Percentiles rank a stretch among this genome's conserved stretches.
Conservation (phyloP, 2,797 vertebrate species). For the Decapterus maruadsi region DNA sequence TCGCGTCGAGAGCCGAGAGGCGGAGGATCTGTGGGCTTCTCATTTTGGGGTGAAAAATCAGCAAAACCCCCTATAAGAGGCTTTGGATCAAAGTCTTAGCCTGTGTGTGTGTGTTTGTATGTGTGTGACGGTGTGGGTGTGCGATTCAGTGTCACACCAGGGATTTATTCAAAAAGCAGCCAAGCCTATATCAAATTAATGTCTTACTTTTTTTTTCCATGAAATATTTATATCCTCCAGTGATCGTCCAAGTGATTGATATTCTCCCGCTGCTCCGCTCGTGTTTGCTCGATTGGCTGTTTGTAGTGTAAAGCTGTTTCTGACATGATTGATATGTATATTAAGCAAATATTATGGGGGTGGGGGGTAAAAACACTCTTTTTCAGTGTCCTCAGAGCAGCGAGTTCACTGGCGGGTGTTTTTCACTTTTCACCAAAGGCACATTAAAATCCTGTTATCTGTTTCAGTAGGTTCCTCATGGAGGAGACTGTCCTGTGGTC, state of each 20-base stretch:
- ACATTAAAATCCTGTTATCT: constrained; percentile 13
- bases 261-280: constrained; percentile 35
- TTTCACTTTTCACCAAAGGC: constrained; percentile 13
- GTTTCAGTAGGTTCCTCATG: constrained; percentile 8
- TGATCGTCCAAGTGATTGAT: constrained; percentile 62
- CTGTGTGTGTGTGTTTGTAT: constrained; percentile 34
- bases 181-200: constrained; percentile 64
- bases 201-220: constrained; percentile 46
- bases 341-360: constrained; percentile 49
- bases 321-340: constrained; percentile 42
- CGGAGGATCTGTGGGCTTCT: constrained; percentile 56
- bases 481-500: not conserved
- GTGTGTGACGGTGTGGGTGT: constrained; percentile 38
- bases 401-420: constrained; percentile 15
- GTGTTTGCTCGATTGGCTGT: constrained; percentile 52
- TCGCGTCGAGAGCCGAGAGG: constrained; percentile 31
- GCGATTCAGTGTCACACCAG: constrained; percentile 38
- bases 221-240: constrained; percentile 67
- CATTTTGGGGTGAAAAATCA: constrained; percentile 67
- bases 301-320: constrained; percentile 55
- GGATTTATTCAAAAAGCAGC: constrained; percentile 71
- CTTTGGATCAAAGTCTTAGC: constrained; percentile 79
- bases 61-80: constrained; percentile 70
- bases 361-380: constrained; percentile 5
- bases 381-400: constrained; percentile 7